Conservation (phyloP, 2,113 vertebrate species). For the Apteryx mantelli region DNA sequence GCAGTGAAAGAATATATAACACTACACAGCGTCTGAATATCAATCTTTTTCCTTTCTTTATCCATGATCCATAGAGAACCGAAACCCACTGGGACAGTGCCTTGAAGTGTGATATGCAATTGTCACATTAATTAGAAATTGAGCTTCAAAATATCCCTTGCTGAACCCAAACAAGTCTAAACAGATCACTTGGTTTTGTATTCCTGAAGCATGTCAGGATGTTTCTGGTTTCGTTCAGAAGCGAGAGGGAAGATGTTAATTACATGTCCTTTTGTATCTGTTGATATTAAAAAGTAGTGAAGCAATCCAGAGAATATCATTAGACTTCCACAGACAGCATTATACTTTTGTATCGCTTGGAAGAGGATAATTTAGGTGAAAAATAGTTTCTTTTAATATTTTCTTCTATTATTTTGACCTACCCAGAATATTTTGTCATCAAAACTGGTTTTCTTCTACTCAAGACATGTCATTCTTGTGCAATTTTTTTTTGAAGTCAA, state of each 20-base stretch:
- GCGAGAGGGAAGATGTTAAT: neutral
- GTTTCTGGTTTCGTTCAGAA: neutral
- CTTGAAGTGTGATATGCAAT: neutral
- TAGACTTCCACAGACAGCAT: neutral
- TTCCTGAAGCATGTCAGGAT: neutral
- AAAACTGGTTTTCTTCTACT: neutral
- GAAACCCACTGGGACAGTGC: neutral
- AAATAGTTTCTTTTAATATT: neutral
- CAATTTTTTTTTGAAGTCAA: neutral
- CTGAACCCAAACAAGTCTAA: slow-evolving; percentile 3
- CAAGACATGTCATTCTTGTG: neutral
- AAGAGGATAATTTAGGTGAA: neutral
- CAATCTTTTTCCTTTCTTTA: neutral
- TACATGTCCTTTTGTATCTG: neutral
- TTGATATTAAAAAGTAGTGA: neutral
- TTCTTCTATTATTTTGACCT: neutral
- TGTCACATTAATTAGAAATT: slow-evolving; percentile 29
- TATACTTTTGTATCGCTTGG: neutral
- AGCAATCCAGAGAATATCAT: neutral
- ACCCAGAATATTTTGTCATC: neutral
- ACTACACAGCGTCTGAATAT: neutral
- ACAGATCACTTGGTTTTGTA: neutral
- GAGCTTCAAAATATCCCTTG: neutral
- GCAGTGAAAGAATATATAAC: neutral
- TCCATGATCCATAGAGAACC: neutral